These are phyloP conservation scores for Mamestra brassicae DNA, from an alignment of 2,888 invertebrate genomes.

Conservation along the genomic window DNA sequence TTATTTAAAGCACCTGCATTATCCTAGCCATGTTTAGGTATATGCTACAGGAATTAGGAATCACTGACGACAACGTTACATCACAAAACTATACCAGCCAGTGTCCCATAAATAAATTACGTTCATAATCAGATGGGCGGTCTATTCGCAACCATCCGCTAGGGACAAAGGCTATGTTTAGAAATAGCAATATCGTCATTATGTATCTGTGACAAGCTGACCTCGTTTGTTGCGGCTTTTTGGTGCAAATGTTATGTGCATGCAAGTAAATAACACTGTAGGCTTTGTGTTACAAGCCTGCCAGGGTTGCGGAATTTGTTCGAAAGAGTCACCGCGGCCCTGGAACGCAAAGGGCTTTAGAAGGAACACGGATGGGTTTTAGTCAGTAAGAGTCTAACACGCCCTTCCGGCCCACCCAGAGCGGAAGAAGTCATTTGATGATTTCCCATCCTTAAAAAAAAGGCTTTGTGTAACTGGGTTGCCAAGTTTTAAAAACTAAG, in stretches of 20 bases:
- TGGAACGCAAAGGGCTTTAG: too few relatives aligned
- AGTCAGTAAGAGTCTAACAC: too few relatives aligned
- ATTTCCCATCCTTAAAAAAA: too few relatives aligned
- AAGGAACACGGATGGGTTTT: too few relatives aligned
- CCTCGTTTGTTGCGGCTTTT: slow-evolving; percentile 38
- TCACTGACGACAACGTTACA: slow-evolving; percentile 7
- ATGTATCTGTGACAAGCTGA: slow-evolving; percentile 23
- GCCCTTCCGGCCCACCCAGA: too few relatives aligned
- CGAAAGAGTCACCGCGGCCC: too few relatives aligned
- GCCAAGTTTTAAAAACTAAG: too few relatives aligned
- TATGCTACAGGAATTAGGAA: background rate
- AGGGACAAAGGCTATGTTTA: slow-evolving; percentile 53
- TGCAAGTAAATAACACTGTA: slow-evolving; percentile 18
- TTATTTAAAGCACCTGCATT: too few relatives aligned
- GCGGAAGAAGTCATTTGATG: too few relatives aligned
- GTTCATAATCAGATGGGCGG: slow-evolving; percentile 45
- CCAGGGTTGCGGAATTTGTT: too few relatives aligned
- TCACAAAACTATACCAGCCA: background rate
- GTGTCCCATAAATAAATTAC: slow-evolving; percentile 32
- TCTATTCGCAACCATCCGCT: slow-evolving; percentile 41
- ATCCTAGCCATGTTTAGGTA: too few relatives aligned
- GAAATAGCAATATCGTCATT: slow-evolving; percentile 36
- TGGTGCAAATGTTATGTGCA: slow-evolving; percentile 4
- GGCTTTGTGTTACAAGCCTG: background rate
- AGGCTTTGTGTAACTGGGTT: too few relatives aligned